Evolutionary conservation across 1,140 invertebrate species (phyloP), one percentile per base, ranked within the genome.

Genomic region (Leguminivora glycinivorella): DNA sequence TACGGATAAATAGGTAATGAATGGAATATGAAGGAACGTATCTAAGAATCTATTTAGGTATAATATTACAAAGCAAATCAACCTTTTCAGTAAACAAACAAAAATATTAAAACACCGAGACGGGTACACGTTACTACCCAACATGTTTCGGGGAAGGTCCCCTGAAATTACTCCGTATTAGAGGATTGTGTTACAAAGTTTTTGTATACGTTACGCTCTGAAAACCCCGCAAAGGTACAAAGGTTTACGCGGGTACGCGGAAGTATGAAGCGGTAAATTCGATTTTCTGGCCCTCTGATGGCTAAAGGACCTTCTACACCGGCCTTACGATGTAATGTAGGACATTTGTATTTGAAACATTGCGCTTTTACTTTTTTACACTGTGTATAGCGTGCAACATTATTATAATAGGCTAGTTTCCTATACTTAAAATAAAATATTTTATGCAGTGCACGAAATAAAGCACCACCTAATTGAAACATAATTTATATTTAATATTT

Each of bases 241-340:
- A 86, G 79, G 78, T 78, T 63, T 63, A 63, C 26, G 76, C 67
- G 71, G 52, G 70, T 74, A 82, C 70, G 76, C 71, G 74, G 69
- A 72, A 24, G 80, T 84, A 85, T 80, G 77, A 73, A 84, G 82
- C 83, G 87, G 87, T 88, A 91, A 91, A 91, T 89, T 89, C 83
- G 83, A 91, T 91, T 91, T 89, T 89, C 83, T 85, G 83, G 77
- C 77, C 80, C 82, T 75, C 86, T 82, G 47, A 19, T 52, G 47
- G 17, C 19, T 52, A 52, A 22, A 52, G 47, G 47, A 19, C 47
- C 47, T 52, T 52, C 22, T 5, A 1, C 6, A 52, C 47, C 19
- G 47, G 17, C 3, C 14, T 40, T 25, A 22, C 24, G 12, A 6
- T n/a, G 4, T 31, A 17, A 26, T 14, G 14, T 6, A 6, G 17